Conservation (phyloP, 1,140 invertebrate genomes). For the Heliconius nattereri region DNA sequence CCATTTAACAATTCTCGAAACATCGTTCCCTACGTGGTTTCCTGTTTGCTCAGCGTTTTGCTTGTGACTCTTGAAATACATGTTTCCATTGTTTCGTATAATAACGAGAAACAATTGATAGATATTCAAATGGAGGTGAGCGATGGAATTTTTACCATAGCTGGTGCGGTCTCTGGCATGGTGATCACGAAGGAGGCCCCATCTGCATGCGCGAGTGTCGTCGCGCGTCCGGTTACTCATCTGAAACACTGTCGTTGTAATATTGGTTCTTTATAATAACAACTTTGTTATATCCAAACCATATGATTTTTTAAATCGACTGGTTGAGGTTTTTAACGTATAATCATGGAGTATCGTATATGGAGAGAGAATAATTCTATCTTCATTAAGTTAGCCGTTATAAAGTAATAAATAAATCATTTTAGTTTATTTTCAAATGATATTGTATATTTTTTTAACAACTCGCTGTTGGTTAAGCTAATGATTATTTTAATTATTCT, state of each 20-base stretch:
- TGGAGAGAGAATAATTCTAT: neutral
- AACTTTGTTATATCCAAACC: conserved; percentile 24
- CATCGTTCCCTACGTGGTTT: conserved; percentile 65
- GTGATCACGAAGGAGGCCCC: conserved; percentile 60
- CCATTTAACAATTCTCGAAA: conserved; percentile 63
- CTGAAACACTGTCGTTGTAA: conserved; percentile 61
- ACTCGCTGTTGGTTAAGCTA: conserved; percentile 44
- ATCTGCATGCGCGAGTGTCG: conserved; percentile 71
- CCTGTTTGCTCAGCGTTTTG: conserved; percentile 51
- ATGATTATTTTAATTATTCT: conserved; percentile 43
- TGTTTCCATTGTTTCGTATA: conserved; percentile 66
- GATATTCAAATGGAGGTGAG: conserved; percentile 69
- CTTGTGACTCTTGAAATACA: conserved; percentile 50
- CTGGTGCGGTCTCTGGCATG: conserved; percentile 66
- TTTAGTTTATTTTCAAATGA: neutral
- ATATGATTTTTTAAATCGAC: neutral
- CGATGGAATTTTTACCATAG: conserved; percentile 77
- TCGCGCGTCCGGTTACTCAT: conserved; percentile 75
- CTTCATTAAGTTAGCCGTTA: neutral
- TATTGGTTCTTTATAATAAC: conserved; percentile 47
- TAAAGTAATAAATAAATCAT: neutral
- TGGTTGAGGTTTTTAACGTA: neutral
- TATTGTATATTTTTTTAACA: neutral
- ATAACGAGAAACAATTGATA: conserved; percentile 70
- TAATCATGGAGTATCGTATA: neutral